Evolutionary conservation across 2,797 vertebrate genomes (phyloP).

Genomic region (Notamacropus eugenii): DNA sequence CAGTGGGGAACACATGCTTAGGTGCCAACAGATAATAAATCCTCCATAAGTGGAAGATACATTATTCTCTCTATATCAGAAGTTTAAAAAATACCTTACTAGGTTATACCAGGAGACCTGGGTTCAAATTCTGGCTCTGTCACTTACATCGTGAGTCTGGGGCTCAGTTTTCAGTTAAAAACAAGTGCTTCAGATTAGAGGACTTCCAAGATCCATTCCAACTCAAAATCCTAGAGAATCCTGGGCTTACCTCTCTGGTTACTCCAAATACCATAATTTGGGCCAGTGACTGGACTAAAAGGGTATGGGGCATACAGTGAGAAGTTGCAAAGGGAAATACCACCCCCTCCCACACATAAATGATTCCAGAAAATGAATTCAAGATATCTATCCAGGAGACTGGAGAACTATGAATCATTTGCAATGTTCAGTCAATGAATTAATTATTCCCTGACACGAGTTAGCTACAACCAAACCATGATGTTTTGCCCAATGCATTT

Average conservation of each 20-base stretch:
- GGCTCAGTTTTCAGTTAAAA: not conserved
- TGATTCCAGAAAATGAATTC: not conserved
- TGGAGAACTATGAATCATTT: not conserved
- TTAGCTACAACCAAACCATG: slow-evolving; percentile 20
- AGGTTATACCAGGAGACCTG: not conserved
- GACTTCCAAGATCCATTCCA: not conserved
- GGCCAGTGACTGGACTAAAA: slow-evolving; percentile 11
- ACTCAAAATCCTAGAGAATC: not conserved
- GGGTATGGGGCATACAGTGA: not conserved
- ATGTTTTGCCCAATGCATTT: not conserved
- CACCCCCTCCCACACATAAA: slow-evolving; percentile 25
- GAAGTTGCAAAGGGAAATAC: slow-evolving; percentile 27
- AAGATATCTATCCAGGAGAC: slow-evolving; percentile 11
- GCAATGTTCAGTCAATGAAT: slow-evolving; percentile 3
- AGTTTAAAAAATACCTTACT: not conserved
- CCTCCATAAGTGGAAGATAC: not conserved
- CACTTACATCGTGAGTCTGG: not conserved
- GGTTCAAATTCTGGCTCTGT: not conserved
- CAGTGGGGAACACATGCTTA: not conserved
- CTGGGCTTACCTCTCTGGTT: not conserved
- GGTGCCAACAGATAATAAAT: slow-evolving; percentile 20
- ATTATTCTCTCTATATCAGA: not conserved
- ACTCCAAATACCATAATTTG: slow-evolving; percentile 16
- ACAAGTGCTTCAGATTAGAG: not conserved
- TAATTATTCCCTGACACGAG: not conserved